phyloP scores from a whole-genome alignment of 2,113 vertebrate genomes.

The Bufo gargarizans region DNA sequence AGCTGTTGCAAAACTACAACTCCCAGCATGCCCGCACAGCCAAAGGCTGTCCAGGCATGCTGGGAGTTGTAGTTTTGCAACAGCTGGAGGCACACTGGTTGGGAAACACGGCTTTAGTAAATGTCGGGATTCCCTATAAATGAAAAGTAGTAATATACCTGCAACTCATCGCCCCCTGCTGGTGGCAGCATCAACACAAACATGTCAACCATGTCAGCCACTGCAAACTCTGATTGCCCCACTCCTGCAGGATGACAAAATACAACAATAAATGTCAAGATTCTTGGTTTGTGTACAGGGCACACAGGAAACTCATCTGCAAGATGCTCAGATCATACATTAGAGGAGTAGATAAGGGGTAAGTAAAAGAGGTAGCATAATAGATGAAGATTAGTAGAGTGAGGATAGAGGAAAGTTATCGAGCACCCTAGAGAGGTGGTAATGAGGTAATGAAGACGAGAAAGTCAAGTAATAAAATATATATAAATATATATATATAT shows the following conservation, averaged over 20 bases:
- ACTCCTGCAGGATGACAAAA: constrained; percentile 80
- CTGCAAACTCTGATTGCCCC: constrained; percentile 97
- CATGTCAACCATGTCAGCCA: constrained; percentile 99
- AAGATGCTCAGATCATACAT: neutral
- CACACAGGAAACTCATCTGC: neutral
- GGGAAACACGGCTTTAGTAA: too few species aligned
- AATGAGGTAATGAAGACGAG: neutral
- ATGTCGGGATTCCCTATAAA: too few species aligned
- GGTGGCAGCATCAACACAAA: constrained; percentile 94
- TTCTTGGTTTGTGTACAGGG: neutral
- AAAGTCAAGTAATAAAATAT: neutral
- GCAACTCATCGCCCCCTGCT: constrained; percentile 96
- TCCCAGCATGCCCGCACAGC: too few species aligned
- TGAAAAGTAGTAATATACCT: constrained; percentile 74
- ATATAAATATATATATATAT: neutral
- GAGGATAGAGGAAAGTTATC: neutral
- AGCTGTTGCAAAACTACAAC: too few species aligned
- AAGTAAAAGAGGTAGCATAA: neutral
- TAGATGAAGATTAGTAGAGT: too few species aligned
- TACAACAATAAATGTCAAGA: neutral
- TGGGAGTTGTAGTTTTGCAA: too few species aligned
- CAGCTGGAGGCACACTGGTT: too few species aligned
- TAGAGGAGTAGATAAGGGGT: neutral
- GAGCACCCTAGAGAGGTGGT: neutral
- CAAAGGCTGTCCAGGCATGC: too few species aligned